A percentile compares a stretch with the other conserved stretches of the same genome.
Conservation (phyloP, 2,113 vertebrate species). For the Monopterus albus region DNA sequence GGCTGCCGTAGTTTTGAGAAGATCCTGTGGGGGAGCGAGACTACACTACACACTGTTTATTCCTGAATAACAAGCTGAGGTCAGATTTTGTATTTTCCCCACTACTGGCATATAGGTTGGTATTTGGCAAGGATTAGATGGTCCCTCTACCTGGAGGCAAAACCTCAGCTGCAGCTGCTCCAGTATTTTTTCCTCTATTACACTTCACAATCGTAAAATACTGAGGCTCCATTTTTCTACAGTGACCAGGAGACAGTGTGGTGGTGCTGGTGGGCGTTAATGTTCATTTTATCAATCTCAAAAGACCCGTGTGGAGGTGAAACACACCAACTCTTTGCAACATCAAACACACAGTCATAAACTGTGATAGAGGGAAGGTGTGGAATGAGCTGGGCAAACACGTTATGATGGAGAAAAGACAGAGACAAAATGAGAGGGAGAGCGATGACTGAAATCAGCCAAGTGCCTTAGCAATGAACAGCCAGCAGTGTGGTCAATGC, state of each 20-base stretch:
- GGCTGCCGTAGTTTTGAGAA: slow-evolving; percentile 60
- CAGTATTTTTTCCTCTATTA: slow-evolving; percentile 32
- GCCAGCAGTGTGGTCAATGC: slow-evolving; percentile 97
- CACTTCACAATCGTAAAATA: slow-evolving; percentile 39
- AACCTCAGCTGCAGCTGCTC: slow-evolving; percentile 66
- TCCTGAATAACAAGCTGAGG: slow-evolving; percentile 73
- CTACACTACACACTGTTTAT: slow-evolving; percentile 70
- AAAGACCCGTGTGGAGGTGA: slow-evolving; percentile 51
- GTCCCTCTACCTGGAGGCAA: slow-evolving; percentile 65
- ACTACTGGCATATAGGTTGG: slow-evolving; percentile 58
- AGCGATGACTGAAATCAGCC: slow-evolving; percentile 81
- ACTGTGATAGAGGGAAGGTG: slow-evolving; percentile 35
- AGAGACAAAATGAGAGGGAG: slow-evolving; percentile 64
- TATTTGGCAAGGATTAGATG: slow-evolving; percentile 67
- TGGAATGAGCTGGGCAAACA: slow-evolving; percentile 34
- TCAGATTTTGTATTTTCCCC: slow-evolving; percentile 67
- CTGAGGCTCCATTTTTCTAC: slow-evolving; percentile 43
- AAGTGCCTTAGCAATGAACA: slow-evolving; percentile 96
- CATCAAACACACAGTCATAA: slow-evolving; percentile 62
- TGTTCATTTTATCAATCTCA: slow-evolving; percentile 54
- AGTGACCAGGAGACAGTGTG: slow-evolving; percentile 36
- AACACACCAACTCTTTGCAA: slow-evolving; percentile 46
- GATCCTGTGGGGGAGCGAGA: slow-evolving; percentile 65
- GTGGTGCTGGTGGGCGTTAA: slow-evolving; percentile 42
- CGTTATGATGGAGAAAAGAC: slow-evolving; percentile 40